Evolutionary conservation across 2,797 vertebrate species (phyloP).

Genomic region (Sternarchorhynchus goeldii): DNA sequence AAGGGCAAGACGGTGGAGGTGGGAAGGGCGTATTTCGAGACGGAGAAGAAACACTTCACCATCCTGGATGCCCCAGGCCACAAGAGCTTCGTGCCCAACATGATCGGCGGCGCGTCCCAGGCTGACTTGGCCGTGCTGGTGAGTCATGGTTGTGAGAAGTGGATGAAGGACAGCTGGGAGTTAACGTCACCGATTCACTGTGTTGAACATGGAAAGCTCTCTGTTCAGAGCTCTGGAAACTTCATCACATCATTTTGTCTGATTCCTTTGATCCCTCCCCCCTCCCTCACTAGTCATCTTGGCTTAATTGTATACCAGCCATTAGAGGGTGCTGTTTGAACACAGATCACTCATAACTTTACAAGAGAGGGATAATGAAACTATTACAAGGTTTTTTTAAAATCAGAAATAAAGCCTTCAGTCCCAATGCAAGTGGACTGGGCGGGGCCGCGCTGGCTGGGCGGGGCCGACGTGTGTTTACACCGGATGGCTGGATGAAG

Average conservation of each 20-base stretch:
- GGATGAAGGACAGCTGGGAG: background rate
- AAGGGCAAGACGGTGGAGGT: constrained; percentile 99
- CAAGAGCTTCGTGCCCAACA: constrained; percentile 99
- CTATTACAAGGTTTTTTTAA: background rate
- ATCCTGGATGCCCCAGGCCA: constrained; percentile 97
- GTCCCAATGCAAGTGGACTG: too few relatives aligned
- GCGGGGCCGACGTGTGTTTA: too few relatives aligned
- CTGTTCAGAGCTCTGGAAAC: too few relatives aligned
- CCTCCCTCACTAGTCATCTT: background rate
- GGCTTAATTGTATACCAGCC: background rate
- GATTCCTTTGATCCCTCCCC: too few relatives aligned
- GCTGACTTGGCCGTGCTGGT: constrained; percentile 96
- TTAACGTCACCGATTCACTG: background rate
- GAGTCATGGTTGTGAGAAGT: constrained; percentile 63
- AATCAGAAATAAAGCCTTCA: too few relatives aligned
- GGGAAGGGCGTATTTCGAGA: constrained; percentile 96
- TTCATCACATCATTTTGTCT: too few relatives aligned
- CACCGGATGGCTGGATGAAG: too few relatives aligned
- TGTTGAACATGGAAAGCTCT: background rate
- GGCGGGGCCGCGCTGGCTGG: too few relatives aligned
- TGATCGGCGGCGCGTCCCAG: constrained; percentile 97
- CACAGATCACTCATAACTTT: background rate
- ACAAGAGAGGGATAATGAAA: background rate
- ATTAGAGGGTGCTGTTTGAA: constrained; percentile 36
- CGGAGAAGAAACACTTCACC: constrained; percentile 97